Evolutionary conservation across 2,113 vertebrate species (phyloP).

Genomic region (Toxotes chatareus): DNA sequence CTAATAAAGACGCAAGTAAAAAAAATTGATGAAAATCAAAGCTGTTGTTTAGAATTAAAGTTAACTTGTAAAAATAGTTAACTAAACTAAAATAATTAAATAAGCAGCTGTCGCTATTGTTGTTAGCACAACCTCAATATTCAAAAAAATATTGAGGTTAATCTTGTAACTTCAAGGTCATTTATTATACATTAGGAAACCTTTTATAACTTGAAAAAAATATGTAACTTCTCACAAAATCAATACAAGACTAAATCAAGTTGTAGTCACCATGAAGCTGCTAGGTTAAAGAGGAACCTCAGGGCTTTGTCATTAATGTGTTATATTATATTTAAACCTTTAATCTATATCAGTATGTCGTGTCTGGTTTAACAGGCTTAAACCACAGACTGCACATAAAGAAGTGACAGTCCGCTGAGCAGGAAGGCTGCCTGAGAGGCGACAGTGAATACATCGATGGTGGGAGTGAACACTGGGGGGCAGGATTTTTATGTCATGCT

Average conservation of each 20-base stretch:
- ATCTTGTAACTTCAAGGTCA: background rate
- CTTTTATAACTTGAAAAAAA: too few species aligned
- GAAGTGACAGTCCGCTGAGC: conserved; percentile 27
- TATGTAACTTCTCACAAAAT: too few species aligned
- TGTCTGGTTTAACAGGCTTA: conserved; percentile 37
- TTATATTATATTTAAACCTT: conserved; percentile 28
- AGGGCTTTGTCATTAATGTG: background rate
- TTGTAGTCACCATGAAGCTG: background rate
- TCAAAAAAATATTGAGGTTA: background rate
- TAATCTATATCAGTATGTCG: conserved; percentile 25
- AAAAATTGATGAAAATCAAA: background rate
- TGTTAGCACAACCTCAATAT: background rate
- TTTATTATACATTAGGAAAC: too few species aligned
- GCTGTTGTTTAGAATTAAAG: background rate
- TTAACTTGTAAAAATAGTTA: background rate
- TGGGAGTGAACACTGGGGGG: conserved; percentile 66
- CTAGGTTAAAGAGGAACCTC: background rate
- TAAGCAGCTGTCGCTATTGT: too few species aligned
- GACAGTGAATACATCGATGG: conserved; percentile 27
- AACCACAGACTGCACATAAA: conserved; percentile 10
- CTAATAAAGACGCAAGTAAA: background rate
- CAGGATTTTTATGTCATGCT: conserved; percentile 67
- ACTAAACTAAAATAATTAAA: too few species aligned
- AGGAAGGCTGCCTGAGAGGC: conserved; percentile 25
- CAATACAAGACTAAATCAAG: too few species aligned